Base-by-base conservation (phyloP, 2,113 vertebrate genomes). In the Thamnaconus septentrionalis region DNA sequence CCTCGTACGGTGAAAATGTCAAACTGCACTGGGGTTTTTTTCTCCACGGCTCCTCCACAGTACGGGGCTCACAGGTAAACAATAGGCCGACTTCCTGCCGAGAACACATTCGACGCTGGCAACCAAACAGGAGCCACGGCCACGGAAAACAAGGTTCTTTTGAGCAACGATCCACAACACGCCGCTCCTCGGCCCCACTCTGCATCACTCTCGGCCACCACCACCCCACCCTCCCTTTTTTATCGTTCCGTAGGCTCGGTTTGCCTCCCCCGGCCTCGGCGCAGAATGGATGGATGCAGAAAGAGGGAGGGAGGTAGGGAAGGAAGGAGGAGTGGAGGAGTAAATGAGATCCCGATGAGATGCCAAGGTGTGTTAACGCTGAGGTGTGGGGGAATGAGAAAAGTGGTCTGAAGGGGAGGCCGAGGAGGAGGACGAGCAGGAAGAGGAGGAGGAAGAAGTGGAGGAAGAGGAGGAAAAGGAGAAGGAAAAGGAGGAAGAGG, bases 311-410 rank as follows among this genome's bases (percentile, higher is more conserved):
- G 45, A 52, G 12, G 56, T 56, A 44, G 64, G 7, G 47, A 7
- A 39, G 51, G 57, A 7, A 39, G 53, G 57, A 44, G 53, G 47
- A 59, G 47, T 41, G 56, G 69, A 65, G 77, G 69, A 84, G 85
- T 87, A 90, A 90, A 91, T 88, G 88, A 89, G 88, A 90, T 82
- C 85, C 80, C 86, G 73, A 92, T 91, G 87, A 91, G 89, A 90
- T 90, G 91, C 87, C 90, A 91, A 84, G 89, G 89, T 89, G 87
- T 58, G 85, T 92, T 91, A 91, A 83, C 41, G 12, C 51, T 90
- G 91, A 91, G 81, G 70, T 51, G 78, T 31, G 54, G 77, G 77
- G 79, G 78, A 85, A 87, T 87, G 85, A 88, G 84, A 81, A 78
- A 76, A 73, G 69, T 43, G 41, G 69, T 73, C 76, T 70, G 76